These are phyloP conservation scores for Aethes cnicana DNA, from an alignment of 2,888 invertebrate genomes.

Conservation along the genomic window DNA sequence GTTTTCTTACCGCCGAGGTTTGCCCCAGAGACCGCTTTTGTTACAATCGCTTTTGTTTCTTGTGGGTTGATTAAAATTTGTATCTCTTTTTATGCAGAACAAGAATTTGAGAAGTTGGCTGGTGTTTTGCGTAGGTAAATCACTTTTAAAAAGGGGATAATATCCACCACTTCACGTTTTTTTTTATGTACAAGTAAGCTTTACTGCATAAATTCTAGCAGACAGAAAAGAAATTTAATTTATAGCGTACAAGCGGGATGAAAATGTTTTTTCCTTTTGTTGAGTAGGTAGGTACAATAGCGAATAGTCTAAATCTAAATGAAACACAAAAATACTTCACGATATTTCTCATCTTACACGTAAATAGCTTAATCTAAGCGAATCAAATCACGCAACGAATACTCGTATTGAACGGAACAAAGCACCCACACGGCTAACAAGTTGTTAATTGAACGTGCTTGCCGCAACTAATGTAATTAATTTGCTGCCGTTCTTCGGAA, in stretches of 20 bases:
- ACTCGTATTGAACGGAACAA: too few species aligned
- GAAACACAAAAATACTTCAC: too few species aligned
- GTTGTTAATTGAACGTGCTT: constrained; percentile 22
- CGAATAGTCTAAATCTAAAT: too few species aligned
- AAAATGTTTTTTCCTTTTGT: constrained; percentile 16
- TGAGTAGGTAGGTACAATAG: too few species aligned
- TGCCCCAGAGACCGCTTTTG: constrained; percentile 6
- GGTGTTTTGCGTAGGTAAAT: too few species aligned
- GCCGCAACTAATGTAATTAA: constrained; percentile 29
- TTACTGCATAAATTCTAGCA: constrained; percentile 19
- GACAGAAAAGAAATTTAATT: constrained; percentile 26
- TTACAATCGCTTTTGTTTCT: constrained; percentile 10
- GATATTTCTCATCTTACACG: too few species aligned
- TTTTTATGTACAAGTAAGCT: constrained; percentile 29
- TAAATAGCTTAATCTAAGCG: too few species aligned
- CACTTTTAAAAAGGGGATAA: too few species aligned
- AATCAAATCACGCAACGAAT: too few species aligned
- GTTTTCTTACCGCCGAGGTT: neutral
- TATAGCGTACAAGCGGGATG: constrained; percentile 15
- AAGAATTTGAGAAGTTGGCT: too few species aligned
- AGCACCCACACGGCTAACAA: constrained; percentile 5
- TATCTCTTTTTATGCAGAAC: neutral
- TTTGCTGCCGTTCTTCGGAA: constrained; percentile 20
- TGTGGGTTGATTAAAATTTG: constrained; percentile 1
- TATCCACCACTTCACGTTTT: too few species aligned